Evolutionary conservation across 2,797 vertebrate species (phyloP).

Genomic region (Poecilia wingei): DNA sequence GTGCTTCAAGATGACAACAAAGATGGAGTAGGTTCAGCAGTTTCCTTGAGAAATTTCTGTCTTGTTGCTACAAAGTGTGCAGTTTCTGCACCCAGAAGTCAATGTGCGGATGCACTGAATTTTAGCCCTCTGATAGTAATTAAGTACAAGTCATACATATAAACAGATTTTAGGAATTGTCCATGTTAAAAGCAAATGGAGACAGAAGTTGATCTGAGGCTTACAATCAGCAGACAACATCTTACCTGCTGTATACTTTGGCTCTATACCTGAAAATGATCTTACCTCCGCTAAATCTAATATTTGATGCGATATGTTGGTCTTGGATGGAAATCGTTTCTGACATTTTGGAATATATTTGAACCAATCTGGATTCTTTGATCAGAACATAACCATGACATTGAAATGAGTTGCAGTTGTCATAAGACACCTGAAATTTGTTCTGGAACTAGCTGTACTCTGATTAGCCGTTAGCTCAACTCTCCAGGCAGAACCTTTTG

Average conservation of each 20-base stretch:
- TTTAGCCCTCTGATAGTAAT: neutral
- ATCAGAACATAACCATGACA: neutral
- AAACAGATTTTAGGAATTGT: neutral
- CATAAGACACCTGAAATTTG: neutral
- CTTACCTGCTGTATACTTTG: neutral
- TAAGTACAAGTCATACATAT: neutral
- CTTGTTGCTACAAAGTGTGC: neutral
- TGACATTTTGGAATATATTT: neutral
- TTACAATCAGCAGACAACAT: neutral
- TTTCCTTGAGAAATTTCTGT: constrained; percentile 4
- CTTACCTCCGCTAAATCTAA: neutral
- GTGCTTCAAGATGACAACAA: neutral
- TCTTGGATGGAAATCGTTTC: neutral
- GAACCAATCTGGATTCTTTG: neutral
- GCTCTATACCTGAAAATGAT: neutral
- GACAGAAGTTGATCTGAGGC: neutral
- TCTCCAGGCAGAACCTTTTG: neutral
- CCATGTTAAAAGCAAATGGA: constrained; percentile 2
- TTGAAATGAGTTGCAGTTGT: neutral
- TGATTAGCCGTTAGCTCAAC: neutral
- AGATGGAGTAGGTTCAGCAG: neutral
- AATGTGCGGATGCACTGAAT: neutral
- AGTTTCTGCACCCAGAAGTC: neutral
- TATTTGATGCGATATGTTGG: neutral
- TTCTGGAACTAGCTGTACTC: neutral